These are phyloP conservation scores for Emys orbicularis DNA, from an alignment of 2,797 vertebrate species.

Conservation along the genomic window DNA sequence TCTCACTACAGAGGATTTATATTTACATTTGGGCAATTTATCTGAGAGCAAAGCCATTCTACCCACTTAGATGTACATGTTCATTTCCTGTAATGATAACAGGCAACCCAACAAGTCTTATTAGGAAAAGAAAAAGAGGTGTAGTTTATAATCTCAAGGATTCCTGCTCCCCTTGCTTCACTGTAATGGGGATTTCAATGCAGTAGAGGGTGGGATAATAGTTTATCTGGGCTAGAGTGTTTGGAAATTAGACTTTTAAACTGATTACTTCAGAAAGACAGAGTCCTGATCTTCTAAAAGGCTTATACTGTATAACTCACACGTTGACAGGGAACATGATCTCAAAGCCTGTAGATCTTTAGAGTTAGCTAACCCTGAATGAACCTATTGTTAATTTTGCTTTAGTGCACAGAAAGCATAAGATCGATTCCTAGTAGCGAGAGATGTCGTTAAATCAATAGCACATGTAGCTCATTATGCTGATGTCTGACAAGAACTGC, in stretches of 20 bases:
- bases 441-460: background rate
- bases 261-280: background rate
- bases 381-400: background rate
- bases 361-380: background rate
- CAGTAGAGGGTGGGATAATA: background rate
- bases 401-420: background rate
- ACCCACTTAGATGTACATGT: background rate
- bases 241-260: background rate
- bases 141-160: background rate
- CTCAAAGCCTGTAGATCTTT: background rate
- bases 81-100: background rate
- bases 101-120: background rate
- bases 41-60: background rate
- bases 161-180: background rate
- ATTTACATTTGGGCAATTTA: background rate
- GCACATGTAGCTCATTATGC: background rate
- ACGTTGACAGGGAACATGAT: background rate
- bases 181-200: background rate
- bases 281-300: background rate
- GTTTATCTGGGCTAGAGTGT: too few species aligned
- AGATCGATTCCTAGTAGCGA: background rate
- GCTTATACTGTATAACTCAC: background rate
- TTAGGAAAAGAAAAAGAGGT: background rate
- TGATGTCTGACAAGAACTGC: background rate
- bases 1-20: background rate